phyloP scores from a whole-genome alignment of 64 coral and sea anemone genomes.

The Anthopleura sola region DNA sequence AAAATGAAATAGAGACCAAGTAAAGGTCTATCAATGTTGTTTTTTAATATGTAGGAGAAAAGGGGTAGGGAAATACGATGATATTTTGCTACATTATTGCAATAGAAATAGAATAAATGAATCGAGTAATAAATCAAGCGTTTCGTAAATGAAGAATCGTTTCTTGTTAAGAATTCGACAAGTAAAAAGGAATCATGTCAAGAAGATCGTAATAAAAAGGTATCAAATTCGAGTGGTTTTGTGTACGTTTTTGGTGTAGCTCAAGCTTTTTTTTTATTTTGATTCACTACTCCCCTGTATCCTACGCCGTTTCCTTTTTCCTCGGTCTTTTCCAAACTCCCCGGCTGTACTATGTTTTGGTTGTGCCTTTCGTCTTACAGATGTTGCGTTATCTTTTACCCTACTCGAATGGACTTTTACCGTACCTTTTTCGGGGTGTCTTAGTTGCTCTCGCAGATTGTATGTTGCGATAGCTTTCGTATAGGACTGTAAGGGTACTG shows the following conservation, averaged over 20 bases:
- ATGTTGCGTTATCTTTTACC: too few relatives aligned
- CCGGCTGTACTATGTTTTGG: too few relatives aligned
- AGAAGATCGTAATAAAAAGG: background rate
- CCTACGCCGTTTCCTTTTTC: too few relatives aligned
- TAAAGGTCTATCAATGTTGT: background rate
- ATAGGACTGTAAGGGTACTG: too few relatives aligned
- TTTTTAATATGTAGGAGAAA: background rate
- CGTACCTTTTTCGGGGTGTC: too few relatives aligned
- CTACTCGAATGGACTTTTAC: too few relatives aligned
- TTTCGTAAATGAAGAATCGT: background rate
- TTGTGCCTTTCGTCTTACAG: too few relatives aligned
- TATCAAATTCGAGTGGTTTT: background rate
- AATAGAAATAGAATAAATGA: background rate
- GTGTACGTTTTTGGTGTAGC: background rate
- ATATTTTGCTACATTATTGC: slow-evolving; percentile 16
- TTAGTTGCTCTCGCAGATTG: too few relatives aligned
- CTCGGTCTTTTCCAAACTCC: too few relatives aligned
- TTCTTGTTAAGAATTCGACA: background rate
- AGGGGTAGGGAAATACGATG: background rate
- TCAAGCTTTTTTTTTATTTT: too few relatives aligned
- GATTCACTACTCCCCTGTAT: too few relatives aligned
- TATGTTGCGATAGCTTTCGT: too few relatives aligned
- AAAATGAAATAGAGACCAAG: background rate
- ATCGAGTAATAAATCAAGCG: background rate
- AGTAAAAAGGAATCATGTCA: background rate